phyloP scores from a whole-genome alignment of 2,888 invertebrate genomes.

The Germaria angustata region DNA sequence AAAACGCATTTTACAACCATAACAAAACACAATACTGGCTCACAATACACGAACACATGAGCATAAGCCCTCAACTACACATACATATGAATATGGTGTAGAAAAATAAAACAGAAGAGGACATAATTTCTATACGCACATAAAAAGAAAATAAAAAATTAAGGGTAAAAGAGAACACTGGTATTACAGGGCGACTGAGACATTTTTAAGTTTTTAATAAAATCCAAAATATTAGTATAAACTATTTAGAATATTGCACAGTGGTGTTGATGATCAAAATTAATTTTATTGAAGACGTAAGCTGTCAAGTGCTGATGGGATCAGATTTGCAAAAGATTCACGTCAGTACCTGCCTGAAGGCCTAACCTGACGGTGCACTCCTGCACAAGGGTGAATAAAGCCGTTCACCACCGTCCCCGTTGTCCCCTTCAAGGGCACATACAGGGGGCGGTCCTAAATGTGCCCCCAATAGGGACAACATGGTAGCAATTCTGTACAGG shows the following conservation, averaged over 20 bases:
- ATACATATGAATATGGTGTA: background rate
- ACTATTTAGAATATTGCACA: background rate
- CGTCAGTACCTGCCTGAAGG: too few relatives aligned
- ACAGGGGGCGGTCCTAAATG: too few relatives aligned
- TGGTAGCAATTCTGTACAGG: too few relatives aligned
- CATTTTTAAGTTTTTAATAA: background rate
- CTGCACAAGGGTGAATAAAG: too few relatives aligned
- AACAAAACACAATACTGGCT: slow-evolving; percentile 42
- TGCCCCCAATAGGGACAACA: too few relatives aligned
- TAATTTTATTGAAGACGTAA: too few relatives aligned
- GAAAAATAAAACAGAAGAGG: background rate
- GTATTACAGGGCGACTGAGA: background rate
- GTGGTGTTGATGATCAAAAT: background rate
- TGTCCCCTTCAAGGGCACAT: too few relatives aligned
- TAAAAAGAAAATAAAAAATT: background rate
- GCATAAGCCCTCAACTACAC: background rate
- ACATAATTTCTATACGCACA: background rate
- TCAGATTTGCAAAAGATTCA: too few relatives aligned
- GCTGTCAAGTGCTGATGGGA: too few relatives aligned
- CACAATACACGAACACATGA: background rate
- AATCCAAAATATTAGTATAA: background rate
- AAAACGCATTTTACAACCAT: slow-evolving; percentile 44
- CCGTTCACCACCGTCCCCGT: too few relatives aligned
- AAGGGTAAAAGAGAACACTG: background rate
- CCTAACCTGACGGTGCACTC: too few relatives aligned